Percentiles rank a stretch among this genome's conserved stretches.
phyloP scores from a whole-genome alignment of 2,113 vertebrate species.

The Gorsachius goisagi region DNA sequence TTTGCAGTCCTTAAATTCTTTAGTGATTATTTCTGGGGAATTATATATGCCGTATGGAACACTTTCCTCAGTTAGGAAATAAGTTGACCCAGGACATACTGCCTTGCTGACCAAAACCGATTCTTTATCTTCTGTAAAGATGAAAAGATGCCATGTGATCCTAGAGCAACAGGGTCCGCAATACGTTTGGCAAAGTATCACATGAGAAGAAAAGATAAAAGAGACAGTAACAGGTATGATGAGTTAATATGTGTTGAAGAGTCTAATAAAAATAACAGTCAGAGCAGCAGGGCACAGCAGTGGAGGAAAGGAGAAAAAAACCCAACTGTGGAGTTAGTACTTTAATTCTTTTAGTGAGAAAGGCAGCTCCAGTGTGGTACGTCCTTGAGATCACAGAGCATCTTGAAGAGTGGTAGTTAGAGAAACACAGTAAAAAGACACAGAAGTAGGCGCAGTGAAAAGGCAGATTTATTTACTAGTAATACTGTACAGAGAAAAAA shows the following conservation, averaged over 20 bases:
- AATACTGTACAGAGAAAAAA: conserved; percentile 84
- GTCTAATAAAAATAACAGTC: neutral
- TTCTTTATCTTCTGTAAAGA: neutral
- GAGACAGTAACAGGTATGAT: neutral
- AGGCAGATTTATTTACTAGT: conserved; percentile 90
- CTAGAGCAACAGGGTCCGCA: neutral
- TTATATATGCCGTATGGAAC: neutral
- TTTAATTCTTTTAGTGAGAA: conserved; percentile 32
- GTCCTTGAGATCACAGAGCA: neutral
- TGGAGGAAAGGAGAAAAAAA: neutral
- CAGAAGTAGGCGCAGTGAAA: conserved; percentile 79
- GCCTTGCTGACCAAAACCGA: neutral
- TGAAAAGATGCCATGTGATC: neutral
- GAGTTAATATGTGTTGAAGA: conserved; percentile 20
- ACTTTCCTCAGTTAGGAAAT: neutral
- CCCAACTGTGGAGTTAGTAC: conserved; percentile 27
- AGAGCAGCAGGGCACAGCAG: neutral
- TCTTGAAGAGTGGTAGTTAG: conserved; percentile 56
- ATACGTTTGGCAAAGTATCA: neutral
- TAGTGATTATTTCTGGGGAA: neutral
- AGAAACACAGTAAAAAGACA: conserved; percentile 82
- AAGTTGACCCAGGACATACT: neutral
- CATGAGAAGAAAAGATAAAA: neutral
- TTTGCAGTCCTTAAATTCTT: neutral
- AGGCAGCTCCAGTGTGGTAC: neutral